phyloP scores from a whole-genome alignment of 2,888 invertebrate genomes.

The Calameuta idolon region DNA sequence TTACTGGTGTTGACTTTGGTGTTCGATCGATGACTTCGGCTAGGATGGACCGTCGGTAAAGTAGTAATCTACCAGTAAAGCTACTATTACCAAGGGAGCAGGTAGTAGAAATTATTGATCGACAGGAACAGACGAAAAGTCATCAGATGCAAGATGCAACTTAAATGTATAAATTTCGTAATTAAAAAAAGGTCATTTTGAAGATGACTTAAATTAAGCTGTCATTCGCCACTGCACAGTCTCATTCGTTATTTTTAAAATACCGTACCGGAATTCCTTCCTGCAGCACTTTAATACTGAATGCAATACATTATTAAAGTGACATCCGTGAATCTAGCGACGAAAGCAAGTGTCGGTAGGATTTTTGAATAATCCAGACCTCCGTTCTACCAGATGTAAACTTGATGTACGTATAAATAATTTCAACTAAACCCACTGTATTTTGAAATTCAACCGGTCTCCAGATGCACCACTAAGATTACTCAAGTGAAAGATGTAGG shows the following conservation, averaged over 20 bases:
- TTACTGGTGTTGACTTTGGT: not conserved
- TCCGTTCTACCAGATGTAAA: no score
- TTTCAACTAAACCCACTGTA: no score
- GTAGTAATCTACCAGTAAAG: not conserved
- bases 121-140: not conserved
- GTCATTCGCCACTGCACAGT: not conserved
- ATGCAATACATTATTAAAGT: no score
- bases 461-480: not conserved
- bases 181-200: not conserved
- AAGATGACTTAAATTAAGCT: not conserved
- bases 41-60: not conserved
- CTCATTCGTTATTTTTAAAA: no score
- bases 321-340: no score
- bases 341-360: no score
- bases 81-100: not conserved
- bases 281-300: no score
- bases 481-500: not conserved
- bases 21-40: not conserved
- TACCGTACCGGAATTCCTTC: no score
- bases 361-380: no score
- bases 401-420: no score
- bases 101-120: not conserved
- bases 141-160: not conserved
- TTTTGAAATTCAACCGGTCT: no score
- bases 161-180: not conserved